phyloP scores from a whole-genome alignment of 2,797 vertebrate genomes.

The Pipistrellus nathusii region DNA sequence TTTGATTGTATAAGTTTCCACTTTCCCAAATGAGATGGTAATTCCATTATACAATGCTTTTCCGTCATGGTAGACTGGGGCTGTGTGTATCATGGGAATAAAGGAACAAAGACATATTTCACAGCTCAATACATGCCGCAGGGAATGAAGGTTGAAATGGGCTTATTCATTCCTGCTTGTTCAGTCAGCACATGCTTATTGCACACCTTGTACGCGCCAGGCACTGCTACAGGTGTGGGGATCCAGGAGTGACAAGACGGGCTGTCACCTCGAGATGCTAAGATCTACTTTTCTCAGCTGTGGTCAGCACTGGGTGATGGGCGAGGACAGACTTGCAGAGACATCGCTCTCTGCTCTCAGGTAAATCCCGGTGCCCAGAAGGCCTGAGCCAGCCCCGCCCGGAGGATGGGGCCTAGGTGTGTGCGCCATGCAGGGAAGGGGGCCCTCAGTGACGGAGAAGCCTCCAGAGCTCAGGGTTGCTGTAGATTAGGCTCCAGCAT shows the following conservation, averaged over 20 bases:
- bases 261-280: rapidly evolving
- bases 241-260: neutral
- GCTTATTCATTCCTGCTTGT: neutral
- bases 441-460: neutral
- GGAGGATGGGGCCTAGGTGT: neutral
- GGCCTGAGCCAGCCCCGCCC: too few species aligned
- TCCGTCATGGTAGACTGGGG: neutral
- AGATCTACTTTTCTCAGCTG: neutral
- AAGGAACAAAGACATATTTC: neutral
- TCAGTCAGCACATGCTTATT: neutral
- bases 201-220: neutral
- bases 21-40: neutral
- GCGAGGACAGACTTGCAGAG: neutral
- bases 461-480: neutral
- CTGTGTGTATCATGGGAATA: neutral
- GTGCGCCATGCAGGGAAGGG: rapidly evolving
- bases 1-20: neutral
- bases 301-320: neutral
- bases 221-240: neutral
- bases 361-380: neutral
- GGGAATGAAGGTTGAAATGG: neutral
- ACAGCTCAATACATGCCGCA: neutral
- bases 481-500: neutral
- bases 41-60: neutral
- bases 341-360: too few species aligned